phyloP scores from a whole-genome alignment of 2,113 vertebrate species.

The Oreochromis niloticus region DNA sequence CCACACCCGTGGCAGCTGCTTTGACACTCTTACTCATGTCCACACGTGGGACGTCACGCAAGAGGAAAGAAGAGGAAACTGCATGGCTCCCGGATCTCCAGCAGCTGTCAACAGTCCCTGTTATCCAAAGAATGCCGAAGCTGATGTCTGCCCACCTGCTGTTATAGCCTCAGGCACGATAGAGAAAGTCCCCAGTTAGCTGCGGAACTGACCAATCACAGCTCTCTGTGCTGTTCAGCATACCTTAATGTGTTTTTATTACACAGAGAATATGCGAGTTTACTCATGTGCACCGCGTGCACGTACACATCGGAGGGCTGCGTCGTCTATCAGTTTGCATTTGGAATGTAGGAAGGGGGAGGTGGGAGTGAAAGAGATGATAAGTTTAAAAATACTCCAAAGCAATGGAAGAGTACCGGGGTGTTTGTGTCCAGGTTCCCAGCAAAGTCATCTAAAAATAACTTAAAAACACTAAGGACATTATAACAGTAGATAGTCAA shows the following conservation, averaged over 20 bases:
- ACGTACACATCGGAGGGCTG: not conserved
- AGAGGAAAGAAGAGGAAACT: conserved; percentile 16
- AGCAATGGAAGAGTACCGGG: conserved; percentile 8
- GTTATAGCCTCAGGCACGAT: not conserved
- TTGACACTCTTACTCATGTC: conserved; percentile 22
- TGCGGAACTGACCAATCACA: not conserved
- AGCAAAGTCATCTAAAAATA: conserved; percentile 65
- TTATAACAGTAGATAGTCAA: conserved; percentile 7
- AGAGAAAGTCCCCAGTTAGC: conserved; percentile 17
- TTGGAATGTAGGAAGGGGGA: conserved; percentile 41
- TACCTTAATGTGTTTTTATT: not conserved
- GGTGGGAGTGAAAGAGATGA: conserved; percentile 26
- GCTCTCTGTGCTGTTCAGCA: not conserved
- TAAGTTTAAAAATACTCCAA: conserved; percentile 59
- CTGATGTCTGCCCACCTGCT: conserved; percentile 15
- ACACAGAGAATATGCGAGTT: conserved; percentile 8
- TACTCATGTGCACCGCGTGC: not conserved
- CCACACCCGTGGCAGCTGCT: conserved; percentile 1
- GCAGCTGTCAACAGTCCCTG: conserved; percentile 28
- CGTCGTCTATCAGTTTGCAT: conserved; percentile 24
- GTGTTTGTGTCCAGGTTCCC: conserved; percentile 33
- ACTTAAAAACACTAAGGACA: conserved; percentile 31
- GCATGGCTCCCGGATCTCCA: not conserved
- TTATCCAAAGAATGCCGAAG: conserved; percentile 9
- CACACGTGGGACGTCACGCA: not conserved